Evolutionary conservation across 2,113 vertebrate species (phyloP), one percentile per base, ranked within the genome.

Genomic region (Lasiurus cinereus): DNA sequence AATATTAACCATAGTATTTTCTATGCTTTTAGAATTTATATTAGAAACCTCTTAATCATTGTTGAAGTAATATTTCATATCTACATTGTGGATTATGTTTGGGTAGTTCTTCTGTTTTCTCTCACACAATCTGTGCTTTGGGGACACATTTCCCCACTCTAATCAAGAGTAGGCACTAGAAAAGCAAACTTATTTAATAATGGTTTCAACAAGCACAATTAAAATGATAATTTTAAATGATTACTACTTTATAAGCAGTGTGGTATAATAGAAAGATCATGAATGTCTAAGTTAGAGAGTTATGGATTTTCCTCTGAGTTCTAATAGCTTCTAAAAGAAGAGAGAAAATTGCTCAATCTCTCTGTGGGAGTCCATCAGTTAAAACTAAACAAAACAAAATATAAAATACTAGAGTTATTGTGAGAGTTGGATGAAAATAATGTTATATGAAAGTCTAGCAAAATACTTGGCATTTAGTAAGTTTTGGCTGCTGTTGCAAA

Each of bases 121-220:
- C 56, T 77, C 46, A 66, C 59, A 9, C 54, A 33, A 27, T 13
- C 36, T 46, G 76, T 77, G 21, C 59, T 93, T 66, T 84, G 0
- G n/a, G 24, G 72, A 73, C 24, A 54, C 16, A 82, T 76, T 74
- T 22, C 46, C n/a, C 48, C 31, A 54, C 43, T 50, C 22, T 39
- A 87, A 84, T 36, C 33, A 62, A 72, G 87, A 84, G 36, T 33
- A 29, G 6, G 21, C 16, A 39, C 64, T 83, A 43, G 46, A 91
- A 93, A 95, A 50, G 13, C 21, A 64, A 85, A 91, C 54, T 77
- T 80, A 84, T 33, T 78, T 70, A 79, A 74, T 59, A 66, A 66
- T 64, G 29, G 48, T 88, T 88, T 82, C 70, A 73, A 62, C 15
- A 73, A 82, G 19, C 10, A 16, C 22, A 91, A 62, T 80, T 77